Evolutionary conservation across 2,888 invertebrate species (phyloP).

Genomic region (Drosophila pseudotakahashii): DNA sequence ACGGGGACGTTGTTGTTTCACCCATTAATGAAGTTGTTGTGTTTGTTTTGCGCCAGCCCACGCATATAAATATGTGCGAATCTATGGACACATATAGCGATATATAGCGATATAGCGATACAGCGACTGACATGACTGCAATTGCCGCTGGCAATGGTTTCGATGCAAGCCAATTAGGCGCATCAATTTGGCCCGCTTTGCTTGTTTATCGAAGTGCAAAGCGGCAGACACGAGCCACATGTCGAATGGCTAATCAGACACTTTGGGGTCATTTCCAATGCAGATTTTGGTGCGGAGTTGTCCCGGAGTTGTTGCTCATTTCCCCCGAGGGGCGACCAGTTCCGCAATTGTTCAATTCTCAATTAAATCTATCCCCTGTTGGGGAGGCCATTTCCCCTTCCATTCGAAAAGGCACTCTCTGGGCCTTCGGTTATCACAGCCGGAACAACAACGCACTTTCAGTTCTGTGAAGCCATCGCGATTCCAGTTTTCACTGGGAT

Average conservation of each 20-base stretch:
- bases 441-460: conserved; percentile 10
- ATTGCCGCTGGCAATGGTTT: conserved; percentile 36
- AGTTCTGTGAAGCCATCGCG: conserved; percentile 8
- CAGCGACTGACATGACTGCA: conserved; percentile 11
- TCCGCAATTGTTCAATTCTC: conserved; percentile 3
- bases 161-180: conserved; percentile 72
- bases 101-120: neutral
- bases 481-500: neutral
- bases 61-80: conserved; percentile 63
- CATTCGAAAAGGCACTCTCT: neutral
- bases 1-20: conserved; percentile 54
- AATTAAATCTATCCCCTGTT: conserved; percentile 16
- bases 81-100: conserved; percentile 21
- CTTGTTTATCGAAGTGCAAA: conserved; percentile 52
- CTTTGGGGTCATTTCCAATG: conserved; percentile 47
- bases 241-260: conserved; percentile 52
- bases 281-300: conserved; percentile 19
- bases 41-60: conserved; percentile 67
- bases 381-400: neutral
- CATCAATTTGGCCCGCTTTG: conserved; percentile 63
- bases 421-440: conserved; percentile 10
- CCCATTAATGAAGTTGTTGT: conserved; percentile 74
- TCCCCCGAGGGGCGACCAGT: neutral
- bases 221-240: conserved; percentile 39
- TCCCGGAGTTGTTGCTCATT: neutral